Percentiles rank a stretch among this genome's conserved stretches.
phyloP scores from a whole-genome alignment of 2,888 invertebrate species.

The Fragum whitleyi region DNA sequence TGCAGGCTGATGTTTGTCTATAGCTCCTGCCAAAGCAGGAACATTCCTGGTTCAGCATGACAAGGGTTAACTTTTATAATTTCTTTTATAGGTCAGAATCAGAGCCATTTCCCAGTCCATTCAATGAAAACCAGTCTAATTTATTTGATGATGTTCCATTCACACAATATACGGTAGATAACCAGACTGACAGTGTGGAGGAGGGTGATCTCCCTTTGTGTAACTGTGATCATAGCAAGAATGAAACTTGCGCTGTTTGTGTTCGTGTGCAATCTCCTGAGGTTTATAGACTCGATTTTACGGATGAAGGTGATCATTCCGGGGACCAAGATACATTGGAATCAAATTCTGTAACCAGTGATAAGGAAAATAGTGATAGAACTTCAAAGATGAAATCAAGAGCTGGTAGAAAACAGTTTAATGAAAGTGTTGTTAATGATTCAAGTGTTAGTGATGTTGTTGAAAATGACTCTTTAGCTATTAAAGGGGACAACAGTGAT shows the following conservation, averaged over 20 bases:
- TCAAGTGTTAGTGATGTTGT: slow-evolving; percentile 15
- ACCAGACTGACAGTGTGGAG: slow-evolving; percentile 54
- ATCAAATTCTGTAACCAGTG: slow-evolving; percentile 3
- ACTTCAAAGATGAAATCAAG: neutral
- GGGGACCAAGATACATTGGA: slow-evolving; percentile 51
- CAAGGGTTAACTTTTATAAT: too few relatives aligned
- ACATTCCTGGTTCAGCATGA: too few relatives aligned
- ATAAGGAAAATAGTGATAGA: neutral
- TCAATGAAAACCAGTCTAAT: slow-evolving; percentile 45
- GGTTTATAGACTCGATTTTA: slow-evolving; percentile 62
- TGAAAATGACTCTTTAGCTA: neutral
- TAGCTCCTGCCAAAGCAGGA: too few relatives aligned
- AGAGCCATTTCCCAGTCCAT: slow-evolving; percentile 49
- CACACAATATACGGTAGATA: slow-evolving; percentile 38
- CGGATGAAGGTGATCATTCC: slow-evolving; percentile 63
- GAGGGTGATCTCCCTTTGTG: slow-evolving; percentile 40
- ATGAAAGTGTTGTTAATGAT: slow-evolving; percentile 24
- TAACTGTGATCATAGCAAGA: slow-evolving; percentile 55
- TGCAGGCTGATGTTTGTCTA: too few relatives aligned
- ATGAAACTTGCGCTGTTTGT: slow-evolving; percentile 61
- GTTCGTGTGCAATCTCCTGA: slow-evolving; percentile 64
- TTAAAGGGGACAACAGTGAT: neutral
- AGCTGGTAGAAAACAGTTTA: slow-evolving; percentile 12
- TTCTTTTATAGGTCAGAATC: slow-evolving; percentile 54
- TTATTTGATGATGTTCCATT: slow-evolving; percentile 58